Evolutionary conservation across 1,140 invertebrate species (phyloP).

Genomic region (Neodiprion pinetum): DNA sequence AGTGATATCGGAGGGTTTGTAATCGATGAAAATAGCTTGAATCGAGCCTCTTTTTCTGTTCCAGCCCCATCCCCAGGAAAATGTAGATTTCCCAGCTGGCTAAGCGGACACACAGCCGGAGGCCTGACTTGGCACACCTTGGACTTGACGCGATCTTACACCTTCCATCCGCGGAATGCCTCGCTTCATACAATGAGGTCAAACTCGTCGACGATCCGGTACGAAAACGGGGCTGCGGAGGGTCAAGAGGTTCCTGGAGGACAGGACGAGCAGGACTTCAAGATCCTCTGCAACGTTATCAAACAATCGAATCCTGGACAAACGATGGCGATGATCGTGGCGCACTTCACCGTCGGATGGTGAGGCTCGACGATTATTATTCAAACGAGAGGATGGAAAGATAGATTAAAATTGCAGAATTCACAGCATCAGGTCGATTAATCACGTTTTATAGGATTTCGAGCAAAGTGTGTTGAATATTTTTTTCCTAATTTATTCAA

Average conservation of each 20-base stretch:
- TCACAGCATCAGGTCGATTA: too few relatives aligned
- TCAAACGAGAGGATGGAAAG: background rate
- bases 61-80: conserved; percentile 60
- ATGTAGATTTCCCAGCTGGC: conserved; percentile 80
- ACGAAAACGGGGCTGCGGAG: conserved; percentile 52
- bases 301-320: conserved; percentile 66
- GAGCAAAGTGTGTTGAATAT: background rate
- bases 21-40: too few relatives aligned
- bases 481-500: conserved; percentile 26
- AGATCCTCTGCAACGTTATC: conserved; percentile 74
- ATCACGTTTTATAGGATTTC: too few relatives aligned
- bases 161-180: conserved; percentile 77
- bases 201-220: conserved; percentile 50
- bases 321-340: conserved; percentile 70
- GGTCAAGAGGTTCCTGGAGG: conserved; percentile 53
- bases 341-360: conserved; percentile 81
- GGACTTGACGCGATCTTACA: conserved; percentile 75
- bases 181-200: conserved; percentile 69
- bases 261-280: conserved; percentile 68
- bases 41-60: conserved; percentile 28
- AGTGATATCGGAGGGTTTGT: too few relatives aligned
- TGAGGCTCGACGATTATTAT: conserved; percentile 50
- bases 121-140: conserved; percentile 78
- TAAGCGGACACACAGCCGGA: conserved; percentile 69
- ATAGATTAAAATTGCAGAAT: background rate